Conservation (phyloP, 2,797 vertebrate species). For the Brotula barbata region DNA sequence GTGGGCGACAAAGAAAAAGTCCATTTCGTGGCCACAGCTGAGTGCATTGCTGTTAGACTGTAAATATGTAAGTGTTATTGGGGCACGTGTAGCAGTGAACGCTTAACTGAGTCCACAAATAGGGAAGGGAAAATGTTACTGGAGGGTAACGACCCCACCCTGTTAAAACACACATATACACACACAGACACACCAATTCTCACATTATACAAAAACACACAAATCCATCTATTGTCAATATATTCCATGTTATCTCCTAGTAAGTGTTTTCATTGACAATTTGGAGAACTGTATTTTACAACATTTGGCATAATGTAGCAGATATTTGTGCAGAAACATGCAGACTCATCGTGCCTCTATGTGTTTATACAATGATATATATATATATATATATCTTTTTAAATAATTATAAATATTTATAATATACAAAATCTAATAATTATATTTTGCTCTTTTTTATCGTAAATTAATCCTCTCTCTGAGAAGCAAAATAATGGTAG, state of each 20-base stretch:
- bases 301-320: no score
- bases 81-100: constrained; percentile 53
- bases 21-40: constrained; percentile 36
- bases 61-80: constrained; percentile 62
- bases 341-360: no score
- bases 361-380: no score
- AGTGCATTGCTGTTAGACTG: constrained; percentile 50
- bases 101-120: constrained; percentile 50
- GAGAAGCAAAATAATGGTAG: no score
- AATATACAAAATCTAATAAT: no score
- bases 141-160: constrained; percentile 45
- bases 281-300: not conserved
- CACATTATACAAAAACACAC: no score
- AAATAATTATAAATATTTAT: no score
- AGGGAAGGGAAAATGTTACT: constrained; percentile 42
- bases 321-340: no score
- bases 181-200: constrained; percentile 11
- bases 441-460: no score
- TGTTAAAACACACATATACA: constrained; percentile 23
- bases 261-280: not conserved
- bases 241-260: not conserved
- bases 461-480: no score
- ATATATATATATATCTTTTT: no score
- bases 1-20: constrained; percentile 11
- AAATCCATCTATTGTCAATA: not conserved